Conservation (phyloP, 1,140 invertebrate genomes). For the Drosophila lowei region DNA sequence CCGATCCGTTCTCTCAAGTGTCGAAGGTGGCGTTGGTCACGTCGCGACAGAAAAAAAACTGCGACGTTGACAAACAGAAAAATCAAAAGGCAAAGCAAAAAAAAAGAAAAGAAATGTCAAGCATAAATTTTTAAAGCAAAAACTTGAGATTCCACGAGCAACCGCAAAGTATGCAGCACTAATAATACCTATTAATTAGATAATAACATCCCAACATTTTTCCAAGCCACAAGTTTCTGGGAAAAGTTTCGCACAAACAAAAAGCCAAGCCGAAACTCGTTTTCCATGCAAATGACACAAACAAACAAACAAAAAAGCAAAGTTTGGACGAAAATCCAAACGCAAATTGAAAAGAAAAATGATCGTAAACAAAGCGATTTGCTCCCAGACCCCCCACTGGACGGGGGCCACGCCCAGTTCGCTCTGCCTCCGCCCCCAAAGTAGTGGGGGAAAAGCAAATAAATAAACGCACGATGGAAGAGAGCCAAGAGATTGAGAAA, state of each 20-base stretch:
- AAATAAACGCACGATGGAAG: too few species aligned
- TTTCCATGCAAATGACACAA: slow-evolving; percentile 62
- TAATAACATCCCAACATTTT: slow-evolving; percentile 37
- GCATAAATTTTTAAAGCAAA: slow-evolving; percentile 31
- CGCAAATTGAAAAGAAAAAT: slow-evolving; percentile 59
- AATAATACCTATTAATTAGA: slow-evolving; percentile 46
- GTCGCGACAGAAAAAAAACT: slow-evolving; percentile 31
- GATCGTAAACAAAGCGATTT: slow-evolving; percentile 52
- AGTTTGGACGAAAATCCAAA: slow-evolving; percentile 35
- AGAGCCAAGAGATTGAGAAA: too few species aligned
- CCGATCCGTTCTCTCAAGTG: slow-evolving; percentile 24
- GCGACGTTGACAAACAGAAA: slow-evolving; percentile 65
- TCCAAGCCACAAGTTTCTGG: slow-evolving; percentile 31
- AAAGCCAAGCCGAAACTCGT: slow-evolving; percentile 49
- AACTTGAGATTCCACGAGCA: slow-evolving; percentile 37
- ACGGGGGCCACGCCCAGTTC: slow-evolving; percentile 18
- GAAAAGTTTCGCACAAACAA: slow-evolving; percentile 31
- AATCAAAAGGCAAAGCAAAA: slow-evolving; percentile 55
- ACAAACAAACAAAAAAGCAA: slow-evolving; percentile 40
- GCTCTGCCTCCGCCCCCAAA: background rate
- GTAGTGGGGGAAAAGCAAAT: slow-evolving; percentile 20
- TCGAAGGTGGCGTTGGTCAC: slow-evolving; percentile 39
- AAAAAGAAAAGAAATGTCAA: slow-evolving; percentile 52
- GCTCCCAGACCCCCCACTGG: background rate
- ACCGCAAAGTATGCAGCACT: slow-evolving; percentile 70